Evolutionary conservation across 2,888 invertebrate species (phyloP), one percentile per base, ranked within the genome.

Genomic region (Ormyrus pomaceus): DNA sequence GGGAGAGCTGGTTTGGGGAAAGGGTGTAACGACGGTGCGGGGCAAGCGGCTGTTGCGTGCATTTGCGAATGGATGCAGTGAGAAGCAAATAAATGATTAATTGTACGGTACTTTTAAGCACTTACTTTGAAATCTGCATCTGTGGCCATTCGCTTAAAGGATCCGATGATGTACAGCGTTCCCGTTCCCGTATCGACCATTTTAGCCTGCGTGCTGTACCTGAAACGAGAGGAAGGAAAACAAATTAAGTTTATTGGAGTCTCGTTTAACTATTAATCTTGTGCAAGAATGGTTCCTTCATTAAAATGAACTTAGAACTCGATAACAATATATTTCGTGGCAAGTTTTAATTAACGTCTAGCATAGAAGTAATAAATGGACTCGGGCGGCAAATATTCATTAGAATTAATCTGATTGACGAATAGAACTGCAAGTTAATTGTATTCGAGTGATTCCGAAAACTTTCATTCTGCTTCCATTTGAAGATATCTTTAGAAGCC

Each of bases 171-270:
- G 91, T 95, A 94, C 81, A 96, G 93, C n/a, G 95, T 95, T 19
- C 95, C 96, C 83, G 93, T 93, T 70, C 95, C 96, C 85, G 95
- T 94, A 88, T 95, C 95, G 78, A 95, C 93, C 94, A 96, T 95
- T 89, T 95, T 94, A 0, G 95, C 96, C 85, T 95, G 94, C 58
- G 96, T 95, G 86, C 94, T 94, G 87, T 94, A 94, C 87, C 94
- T 95, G 92, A 45, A 34, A 34, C 34, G 4, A 34, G 34, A 19
- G 1, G 19, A 34, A 3, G 34, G 34, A 34, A 34, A 34, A 34
- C 86, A 89, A 86, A 79, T 81, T 72, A 84, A 84, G 5, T 46
- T 61, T 45, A 8, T 61, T 61, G 34, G 5, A 61, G 19, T 61
- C 34, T 2, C 11, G 7, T 34, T 34, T 58, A 9, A 58, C 2